These are phyloP conservation scores for Augochlora pura DNA, from an alignment of 1,140 invertebrate species.

Conservation along the genomic window DNA sequence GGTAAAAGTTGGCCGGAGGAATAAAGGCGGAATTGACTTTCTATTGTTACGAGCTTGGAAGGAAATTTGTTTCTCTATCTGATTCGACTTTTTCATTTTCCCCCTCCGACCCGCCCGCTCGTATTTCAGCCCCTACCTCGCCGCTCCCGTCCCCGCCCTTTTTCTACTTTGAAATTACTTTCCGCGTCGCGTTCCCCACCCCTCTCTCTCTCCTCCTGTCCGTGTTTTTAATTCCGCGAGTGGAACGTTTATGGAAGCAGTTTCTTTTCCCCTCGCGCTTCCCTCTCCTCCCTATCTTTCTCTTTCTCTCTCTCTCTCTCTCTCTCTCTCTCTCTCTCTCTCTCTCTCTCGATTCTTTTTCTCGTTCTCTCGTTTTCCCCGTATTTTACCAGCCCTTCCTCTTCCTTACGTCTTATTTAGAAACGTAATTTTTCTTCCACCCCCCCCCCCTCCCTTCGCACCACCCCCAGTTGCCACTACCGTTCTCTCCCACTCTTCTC, in stretches of 20 bases:
- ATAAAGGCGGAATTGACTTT: constrained; percentile 11
- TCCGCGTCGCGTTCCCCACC: too few species aligned
- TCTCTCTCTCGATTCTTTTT: background rate
- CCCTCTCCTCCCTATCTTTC: background rate
- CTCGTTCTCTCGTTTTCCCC: too few species aligned
- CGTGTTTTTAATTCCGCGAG: background rate
- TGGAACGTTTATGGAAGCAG: background rate
- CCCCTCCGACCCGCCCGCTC: too few species aligned
- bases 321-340: background rate
- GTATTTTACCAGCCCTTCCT: background rate
- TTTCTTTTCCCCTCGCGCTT: background rate
- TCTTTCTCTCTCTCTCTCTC: background rate
- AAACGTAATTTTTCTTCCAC: background rate
- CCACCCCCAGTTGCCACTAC: too few species aligned
- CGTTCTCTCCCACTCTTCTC: background rate
- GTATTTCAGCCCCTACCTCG: background rate
- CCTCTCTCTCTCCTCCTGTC: too few species aligned
- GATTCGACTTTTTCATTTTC: constrained; percentile 8
- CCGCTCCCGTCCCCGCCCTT: background rate
- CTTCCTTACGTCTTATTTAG: background rate
- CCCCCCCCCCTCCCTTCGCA: too few species aligned
- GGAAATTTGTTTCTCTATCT: constrained; percentile 17
- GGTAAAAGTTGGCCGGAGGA: background rate
- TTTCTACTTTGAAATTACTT: constrained; percentile 7
- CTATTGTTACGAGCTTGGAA: constrained; percentile 2